Conservation (phyloP, 2,113 vertebrate species). For the Colaptes auratus region DNA sequence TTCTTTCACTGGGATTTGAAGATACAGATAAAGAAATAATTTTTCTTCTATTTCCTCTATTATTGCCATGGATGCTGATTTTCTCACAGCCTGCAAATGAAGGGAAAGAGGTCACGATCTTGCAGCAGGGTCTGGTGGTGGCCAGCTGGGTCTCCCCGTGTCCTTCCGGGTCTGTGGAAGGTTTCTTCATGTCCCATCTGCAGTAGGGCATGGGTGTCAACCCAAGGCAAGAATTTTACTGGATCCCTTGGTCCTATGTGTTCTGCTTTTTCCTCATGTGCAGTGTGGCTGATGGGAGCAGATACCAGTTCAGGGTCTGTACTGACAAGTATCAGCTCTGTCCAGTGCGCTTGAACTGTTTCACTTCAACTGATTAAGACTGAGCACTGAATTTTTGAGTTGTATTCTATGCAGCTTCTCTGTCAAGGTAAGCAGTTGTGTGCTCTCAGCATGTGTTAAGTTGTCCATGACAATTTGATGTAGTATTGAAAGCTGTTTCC, state of each 20-base stretch:
- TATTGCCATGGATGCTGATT: neutral
- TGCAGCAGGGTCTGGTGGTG: neutral
- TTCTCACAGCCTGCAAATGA: neutral
- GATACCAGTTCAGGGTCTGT: neutral
- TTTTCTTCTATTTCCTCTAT: neutral
- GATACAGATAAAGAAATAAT: neutral
- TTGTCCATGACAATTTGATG: rapidly evolving
- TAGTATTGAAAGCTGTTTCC: neutral
- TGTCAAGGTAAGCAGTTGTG: neutral
- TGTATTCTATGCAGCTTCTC: neutral
- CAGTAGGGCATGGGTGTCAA: rapidly evolving
- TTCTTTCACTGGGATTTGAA: neutral
- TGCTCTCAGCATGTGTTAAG: neutral
- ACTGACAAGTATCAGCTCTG: neutral
- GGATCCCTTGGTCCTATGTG: neutral
- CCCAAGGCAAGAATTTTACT: neutral
- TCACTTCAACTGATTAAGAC: neutral
- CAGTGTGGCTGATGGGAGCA: neutral
- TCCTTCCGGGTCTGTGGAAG: neutral
- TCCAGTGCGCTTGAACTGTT: rapidly evolving
- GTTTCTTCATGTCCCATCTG: neutral
- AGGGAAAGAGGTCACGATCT: neutral
- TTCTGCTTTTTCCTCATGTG: rapidly evolving
- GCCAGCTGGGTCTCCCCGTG: neutral
- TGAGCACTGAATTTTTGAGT: neutral